Conservation (phyloP, 2,888 invertebrate species). For the Andrena dorsata region DNA sequence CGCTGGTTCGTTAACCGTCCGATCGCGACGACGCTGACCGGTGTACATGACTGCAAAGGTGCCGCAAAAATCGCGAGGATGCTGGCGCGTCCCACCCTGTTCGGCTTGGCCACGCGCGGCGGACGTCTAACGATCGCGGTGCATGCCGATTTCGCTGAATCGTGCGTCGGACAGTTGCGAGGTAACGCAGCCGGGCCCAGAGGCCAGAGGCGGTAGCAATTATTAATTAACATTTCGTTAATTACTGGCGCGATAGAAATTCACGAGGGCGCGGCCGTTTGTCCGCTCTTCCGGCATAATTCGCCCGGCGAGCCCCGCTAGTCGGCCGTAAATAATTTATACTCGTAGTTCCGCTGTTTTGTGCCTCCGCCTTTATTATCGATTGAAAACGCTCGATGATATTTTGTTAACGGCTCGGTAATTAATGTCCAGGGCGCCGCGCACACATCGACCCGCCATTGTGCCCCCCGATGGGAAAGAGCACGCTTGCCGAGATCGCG, state of each 20-base stretch:
- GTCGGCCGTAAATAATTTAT: conserved; percentile 71
- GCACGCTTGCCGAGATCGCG: not conserved
- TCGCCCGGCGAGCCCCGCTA: conserved; percentile 47
- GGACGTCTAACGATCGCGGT: conserved; percentile 10
- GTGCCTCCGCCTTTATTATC: conserved; percentile 61
- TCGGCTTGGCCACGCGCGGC: conserved; percentile 22
- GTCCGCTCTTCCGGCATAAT: conserved; percentile 64
- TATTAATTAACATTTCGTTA: conserved; percentile 81
- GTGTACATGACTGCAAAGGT: conserved; percentile 53
- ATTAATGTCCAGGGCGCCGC: conserved; percentile 53
- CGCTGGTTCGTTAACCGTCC: conserved; percentile 75
- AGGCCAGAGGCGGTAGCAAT: conserved; percentile 65
- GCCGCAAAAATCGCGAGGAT: conserved; percentile 63
- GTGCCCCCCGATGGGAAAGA: not conserved
- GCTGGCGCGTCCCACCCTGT: not conserved
- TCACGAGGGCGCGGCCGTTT: conserved; percentile 47
- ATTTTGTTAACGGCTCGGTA: conserved; percentile 58
- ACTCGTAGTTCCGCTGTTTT: conserved; percentile 65
- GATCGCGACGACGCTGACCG: conserved; percentile 66
- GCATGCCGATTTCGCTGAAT: conserved; percentile 31
- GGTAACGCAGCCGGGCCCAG: conserved; percentile 7
- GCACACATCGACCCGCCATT: conserved; percentile 26
- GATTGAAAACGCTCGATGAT: conserved; percentile 63
- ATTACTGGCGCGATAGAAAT: conserved; percentile 72
- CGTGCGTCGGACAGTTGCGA: conserved; percentile 12